These are phyloP conservation scores for Melanchra persicariae DNA, from an alignment of 2,888 invertebrate species.

Conservation along the genomic window DNA sequence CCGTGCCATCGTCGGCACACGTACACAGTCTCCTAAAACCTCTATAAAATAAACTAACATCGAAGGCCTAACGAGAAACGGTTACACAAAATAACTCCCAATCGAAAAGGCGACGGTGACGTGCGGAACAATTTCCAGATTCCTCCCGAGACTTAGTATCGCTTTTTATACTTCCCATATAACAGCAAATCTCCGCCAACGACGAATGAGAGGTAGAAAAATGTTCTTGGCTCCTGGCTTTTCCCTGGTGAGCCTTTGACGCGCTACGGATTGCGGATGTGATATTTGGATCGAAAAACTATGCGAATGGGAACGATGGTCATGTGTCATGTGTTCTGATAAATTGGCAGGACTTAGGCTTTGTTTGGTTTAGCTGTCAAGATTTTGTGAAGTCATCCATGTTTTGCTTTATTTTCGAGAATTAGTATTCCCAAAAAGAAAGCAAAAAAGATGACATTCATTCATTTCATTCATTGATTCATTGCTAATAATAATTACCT, in stretches of 20 bases:
- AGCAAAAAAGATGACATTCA: too few relatives aligned
- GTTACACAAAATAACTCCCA: slow-evolving; percentile 68
- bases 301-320: slow-evolving; percentile 42
- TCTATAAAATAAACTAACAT: slow-evolving; percentile 20
- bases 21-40: not conserved
- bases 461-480: too few relatives aligned
- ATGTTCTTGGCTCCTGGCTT: slow-evolving; percentile 65
- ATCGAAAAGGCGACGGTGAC: slow-evolving; percentile 61
- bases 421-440: too few relatives aligned
- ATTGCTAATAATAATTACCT: too few relatives aligned
- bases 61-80: slow-evolving; percentile 57
- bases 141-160: slow-evolving; percentile 69
- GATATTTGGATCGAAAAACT: slow-evolving; percentile 63
- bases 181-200: slow-evolving; percentile 56
- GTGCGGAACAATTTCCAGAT: slow-evolving; percentile 65
- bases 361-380: slow-evolving; percentile 6
- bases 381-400: not conserved
- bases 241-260: slow-evolving; percentile 70
- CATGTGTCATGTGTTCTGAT: slow-evolving; percentile 39
- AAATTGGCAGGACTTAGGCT: slow-evolving; percentile 26
- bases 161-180: slow-evolving; percentile 66
- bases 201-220: slow-evolving; percentile 63
- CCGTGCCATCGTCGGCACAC: too few relatives aligned
- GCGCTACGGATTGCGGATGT: slow-evolving; percentile 71
- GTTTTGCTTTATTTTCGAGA: not conserved